These are phyloP conservation scores for Pollenia labialis DNA, from an alignment of 2,888 invertebrate genomes.

Conservation along the genomic window DNA sequence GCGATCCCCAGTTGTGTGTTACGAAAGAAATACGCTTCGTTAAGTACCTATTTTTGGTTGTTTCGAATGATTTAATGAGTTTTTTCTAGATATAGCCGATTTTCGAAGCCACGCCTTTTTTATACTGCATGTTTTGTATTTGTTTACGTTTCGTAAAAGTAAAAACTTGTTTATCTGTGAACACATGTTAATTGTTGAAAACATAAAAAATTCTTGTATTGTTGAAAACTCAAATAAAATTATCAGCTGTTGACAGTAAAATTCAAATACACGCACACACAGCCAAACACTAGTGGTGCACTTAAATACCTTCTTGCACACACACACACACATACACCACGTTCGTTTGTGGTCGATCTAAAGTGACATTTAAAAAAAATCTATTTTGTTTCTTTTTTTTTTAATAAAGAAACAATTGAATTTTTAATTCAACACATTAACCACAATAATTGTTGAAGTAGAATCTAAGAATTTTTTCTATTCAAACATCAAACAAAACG, in stretches of 20 bases:
- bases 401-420: constrained; percentile 50
- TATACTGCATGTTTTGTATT: too few relatives aligned
- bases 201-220: constrained; percentile 38
- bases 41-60: too few relatives aligned
- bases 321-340: constrained; percentile 1
- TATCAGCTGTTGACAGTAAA: constrained; percentile 61
- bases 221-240: constrained; percentile 60
- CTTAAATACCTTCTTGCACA: constrained; percentile 18
- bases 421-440: not conserved
- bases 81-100: too few relatives aligned
- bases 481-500: constrained; percentile 53
- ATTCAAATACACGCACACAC: constrained; percentile 11
- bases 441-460: not conserved
- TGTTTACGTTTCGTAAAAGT: not conserved
- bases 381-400: constrained; percentile 31
- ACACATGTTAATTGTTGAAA: constrained; percentile 2
- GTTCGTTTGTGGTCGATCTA: constrained; percentile 58
- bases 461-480: constrained; percentile 13
- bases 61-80: too few relatives aligned
- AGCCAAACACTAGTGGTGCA: not conserved
- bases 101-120: too few relatives aligned
- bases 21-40: too few relatives aligned
- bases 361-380: constrained; percentile 65
- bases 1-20: too few relatives aligned
- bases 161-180: not conserved